Evolutionary conservation across 2,797 vertebrate species (phyloP).

Genomic region (Darevskia nairensis): DNA sequence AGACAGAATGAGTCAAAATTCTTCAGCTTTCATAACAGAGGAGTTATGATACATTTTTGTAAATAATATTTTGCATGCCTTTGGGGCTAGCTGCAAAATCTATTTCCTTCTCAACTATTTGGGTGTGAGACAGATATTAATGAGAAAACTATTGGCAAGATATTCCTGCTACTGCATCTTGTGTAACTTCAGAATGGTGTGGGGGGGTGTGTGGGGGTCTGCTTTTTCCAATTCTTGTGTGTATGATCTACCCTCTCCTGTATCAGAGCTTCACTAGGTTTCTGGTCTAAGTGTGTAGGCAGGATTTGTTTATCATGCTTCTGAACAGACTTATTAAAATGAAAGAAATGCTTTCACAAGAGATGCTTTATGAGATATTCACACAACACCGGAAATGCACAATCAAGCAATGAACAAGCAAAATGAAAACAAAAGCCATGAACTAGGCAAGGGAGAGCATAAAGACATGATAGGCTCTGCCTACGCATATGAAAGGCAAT

Average conservation of each 20-base stretch:
- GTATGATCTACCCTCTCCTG: too few species aligned
- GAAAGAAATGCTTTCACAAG: neutral
- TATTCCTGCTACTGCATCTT: neutral
- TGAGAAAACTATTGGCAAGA: neutral
- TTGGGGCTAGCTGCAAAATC: neutral
- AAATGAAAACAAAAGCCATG: neutral
- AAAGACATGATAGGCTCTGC: neutral
- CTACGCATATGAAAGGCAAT: neutral
- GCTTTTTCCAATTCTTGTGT: neutral
- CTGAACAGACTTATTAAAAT: constrained; percentile 13
- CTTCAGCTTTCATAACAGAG: neutral
- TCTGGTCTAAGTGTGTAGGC: constrained; percentile 1
- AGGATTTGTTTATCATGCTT: constrained; percentile 8
- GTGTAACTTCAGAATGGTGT: neutral
- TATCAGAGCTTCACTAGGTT: neutral
- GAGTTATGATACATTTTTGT: neutral
- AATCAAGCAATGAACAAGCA: neutral
- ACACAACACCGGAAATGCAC: neutral
- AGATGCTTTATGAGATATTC: neutral
- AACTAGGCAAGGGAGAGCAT: neutral
- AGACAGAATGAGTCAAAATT: neutral
- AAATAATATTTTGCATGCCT: neutral
- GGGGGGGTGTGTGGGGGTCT: neutral
- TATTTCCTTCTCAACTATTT: neutral
- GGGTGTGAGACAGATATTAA: neutral